These are phyloP conservation scores for Sorex araneus DNA, from an alignment of 2,113 vertebrate species.

Conservation along the genomic window DNA sequence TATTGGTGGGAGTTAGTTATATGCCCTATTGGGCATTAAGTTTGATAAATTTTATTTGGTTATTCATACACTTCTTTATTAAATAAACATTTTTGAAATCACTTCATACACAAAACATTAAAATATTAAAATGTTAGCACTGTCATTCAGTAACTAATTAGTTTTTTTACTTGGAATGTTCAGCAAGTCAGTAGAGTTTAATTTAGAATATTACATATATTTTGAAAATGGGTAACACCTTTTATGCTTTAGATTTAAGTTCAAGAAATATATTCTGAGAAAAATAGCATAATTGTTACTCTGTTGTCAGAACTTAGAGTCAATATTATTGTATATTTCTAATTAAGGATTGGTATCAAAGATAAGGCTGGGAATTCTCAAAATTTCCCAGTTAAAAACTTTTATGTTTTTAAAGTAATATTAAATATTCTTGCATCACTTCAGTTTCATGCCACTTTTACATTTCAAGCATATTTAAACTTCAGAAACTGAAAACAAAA, in stretches of 20 bases:
- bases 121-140: constrained; percentile 12
- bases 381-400: constrained; percentile 58
- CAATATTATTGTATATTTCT: constrained; percentile 4
- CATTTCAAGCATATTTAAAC: constrained; percentile 91
- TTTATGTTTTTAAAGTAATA: constrained; percentile 64
- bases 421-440: constrained; percentile 87
- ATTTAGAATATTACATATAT: constrained; percentile 30
- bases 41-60: neutral
- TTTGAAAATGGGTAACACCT: constrained; percentile 33
- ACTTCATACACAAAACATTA: constrained; percentile 19
- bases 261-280: constrained; percentile 20
- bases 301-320: constrained; percentile 33
- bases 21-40: constrained; percentile 28
- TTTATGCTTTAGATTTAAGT: constrained; percentile 13
- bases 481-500: constrained; percentile 90
- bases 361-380: constrained; percentile 8
- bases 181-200: constrained; percentile 16
- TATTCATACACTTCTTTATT: neutral
- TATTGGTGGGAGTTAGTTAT: neutral
- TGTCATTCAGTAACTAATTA: constrained; percentile 38
- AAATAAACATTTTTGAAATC: constrained; percentile 14
- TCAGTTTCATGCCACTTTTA: constrained; percentile 93
- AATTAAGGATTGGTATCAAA: constrained; percentile 40
- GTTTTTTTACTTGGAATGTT: constrained; percentile 35
- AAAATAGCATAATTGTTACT: constrained; percentile 50